Base-by-base conservation (phyloP, 1,140 invertebrate genomes). In the Aphelenchoides avenae region DNA sequence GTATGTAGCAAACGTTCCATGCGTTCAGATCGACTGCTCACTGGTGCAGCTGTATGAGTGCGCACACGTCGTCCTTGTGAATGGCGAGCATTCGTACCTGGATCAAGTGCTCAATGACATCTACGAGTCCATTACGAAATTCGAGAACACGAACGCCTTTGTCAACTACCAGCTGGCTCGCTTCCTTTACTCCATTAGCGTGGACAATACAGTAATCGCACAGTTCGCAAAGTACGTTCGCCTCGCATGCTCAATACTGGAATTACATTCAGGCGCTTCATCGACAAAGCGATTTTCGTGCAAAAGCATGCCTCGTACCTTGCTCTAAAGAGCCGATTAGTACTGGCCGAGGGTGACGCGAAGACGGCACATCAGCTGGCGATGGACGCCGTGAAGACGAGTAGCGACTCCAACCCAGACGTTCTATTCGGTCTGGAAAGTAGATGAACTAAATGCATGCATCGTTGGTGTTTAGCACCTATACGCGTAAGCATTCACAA, bases 21-120 rank as follows among this genome's bases (percentile, higher is more conserved):
- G 11, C n/a, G 37, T 60, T 47, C 33, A 65, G 57, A 71, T 51
- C 42, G 68, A 68, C 13, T 71, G 65, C 30, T 36, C 71, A 18
- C 63, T 54, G 5, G 42, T 51, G 2, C 68, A 64, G 44, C 27
- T 71, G 5, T 52, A 42, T 13, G 65, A 68, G 40, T 59, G 64
- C 37, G 31, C 59, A n/a, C 31, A 65, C 7, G 30, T 27, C 1
- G 24, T 53, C 29, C 18, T 68, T 15, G 39, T 61, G 7, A 22
- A 27, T 24, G 64, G 65, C 11, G 61, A 68, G 7, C 1, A 20
- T 0, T 6, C 18, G 22, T 30, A 30, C 0, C 39, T 33, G 0
- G 65, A 68, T 29, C 29, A 34, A 49, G 20, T 68, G 5, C 40
- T 68, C 22, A n/a, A 30, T 5, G 65, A 68, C 9, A 34, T 68